Base-by-base conservation (phyloP, 2,888 invertebrate species). In the Microdon myrmicae region DNA sequence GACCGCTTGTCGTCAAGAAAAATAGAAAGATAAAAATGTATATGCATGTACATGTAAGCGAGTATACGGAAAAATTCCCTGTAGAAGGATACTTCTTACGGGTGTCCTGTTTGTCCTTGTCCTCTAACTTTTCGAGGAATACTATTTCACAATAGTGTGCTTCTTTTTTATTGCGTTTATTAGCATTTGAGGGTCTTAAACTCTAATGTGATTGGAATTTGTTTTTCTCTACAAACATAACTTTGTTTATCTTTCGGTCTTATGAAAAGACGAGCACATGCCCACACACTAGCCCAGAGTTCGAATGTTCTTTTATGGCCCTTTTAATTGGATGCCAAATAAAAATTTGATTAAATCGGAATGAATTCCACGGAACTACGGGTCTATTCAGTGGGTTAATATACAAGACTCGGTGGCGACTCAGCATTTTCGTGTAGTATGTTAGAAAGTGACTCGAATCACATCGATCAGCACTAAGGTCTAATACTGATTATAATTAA, bases 171-270 rank as follows among this genome's bases (percentile, higher is more conserved):
- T 6, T 16, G 35, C 43, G 51, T 64, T 58, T 64, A 64, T 64
- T 64, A 64, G 64, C 64, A 64, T 64, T 64, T 58, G 51, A 58
- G 53, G 58, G 56, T 58, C 64, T 64, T 64, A 64, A 64, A 64
- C 58, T 64, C 64, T 64, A 64, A 64, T 64, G 64, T 64, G 51
- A 64, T 64, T 64, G 58, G 51, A 64, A 64, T 64, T 64, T 64
- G 64, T 64, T 64, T 64, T 64, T 58, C 56, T 64, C 37, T 58
- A 47, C 43, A 14, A 51, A 28, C 37, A 51, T 45, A 45, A 56
- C 61, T 23, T 56, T 58, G 51, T 64, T 64, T 56, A 51, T 56
- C 22, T 45, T 49, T 17, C 9, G 12, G 8, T 34, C 19, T 25
- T 37, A 10, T 13, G 28, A 16, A 29, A 22, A 14, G 17, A 37